Evolutionary conservation across 2,888 invertebrate species (phyloP), one percentile per base, ranked within the genome.

Genomic region (Drosophila sordidula): DNA sequence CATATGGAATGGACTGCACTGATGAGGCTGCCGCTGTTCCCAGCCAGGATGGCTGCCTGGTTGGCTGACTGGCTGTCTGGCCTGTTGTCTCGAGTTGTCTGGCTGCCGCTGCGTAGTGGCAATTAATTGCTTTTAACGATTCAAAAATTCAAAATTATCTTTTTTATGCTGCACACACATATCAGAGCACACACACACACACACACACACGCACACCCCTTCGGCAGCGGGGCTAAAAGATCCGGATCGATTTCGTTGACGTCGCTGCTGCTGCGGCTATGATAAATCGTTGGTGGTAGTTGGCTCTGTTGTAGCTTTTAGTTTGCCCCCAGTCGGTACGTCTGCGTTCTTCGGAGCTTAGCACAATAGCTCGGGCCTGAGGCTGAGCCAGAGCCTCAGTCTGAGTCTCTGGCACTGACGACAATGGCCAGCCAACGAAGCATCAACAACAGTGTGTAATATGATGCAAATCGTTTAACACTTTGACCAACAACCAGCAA

Each of bases 111-210:
- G 81, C 70, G 80, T 80, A 80, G 81, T 78, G 77, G 88, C 85
- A 87, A 85, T 85, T 85, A 85, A 85, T 85, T 87, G 85, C 87
- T 87, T 85, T 85, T 87, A 87, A 87, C 85, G 85, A 85, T 85
- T 87, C 86, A 85, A 87, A 85, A 85, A 85, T 83, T 87, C 78
- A 87, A 85, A 85, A 85, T 87, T 83, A 87, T 86, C 51, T 62
- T 80, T 85, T 78, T 79, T 80, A 87, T 85, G 79, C 74, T 78
- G 68, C 68, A 71, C 78, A 80, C 70, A 87, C 67, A 83, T 54
- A 61, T 54, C 47, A 52, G 54, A 58, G 39, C 69, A 55, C n/a
- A 49, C 38, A 58, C 44, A 55, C n/a, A 9, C 34, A 41, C n/a
- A 47, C 36, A 59, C 57, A 51, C 47, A 42, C 49, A 51, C 29